A percentile compares a stretch with the other conserved stretches of the same genome.
phyloP scores from a whole-genome alignment of 1,140 invertebrate genomes.

The Latrodectus geometricus region DNA sequence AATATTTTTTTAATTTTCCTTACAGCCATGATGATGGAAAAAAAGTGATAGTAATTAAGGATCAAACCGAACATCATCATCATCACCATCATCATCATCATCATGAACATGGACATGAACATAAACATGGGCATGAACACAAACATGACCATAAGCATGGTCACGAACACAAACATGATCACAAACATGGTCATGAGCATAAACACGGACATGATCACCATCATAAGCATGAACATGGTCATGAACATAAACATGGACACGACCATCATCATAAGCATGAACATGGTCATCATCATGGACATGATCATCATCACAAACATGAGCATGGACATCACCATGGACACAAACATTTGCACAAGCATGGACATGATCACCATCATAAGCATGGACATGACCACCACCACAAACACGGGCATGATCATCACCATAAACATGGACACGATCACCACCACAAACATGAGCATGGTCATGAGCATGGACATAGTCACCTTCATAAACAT shows the following conservation, averaged over 20 bases:
- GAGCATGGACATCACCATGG: slow-evolving; percentile 4
- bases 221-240: slow-evolving; percentile 3
- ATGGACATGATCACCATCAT: slow-evolving; percentile 24
- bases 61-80: slow-evolving; percentile 42
- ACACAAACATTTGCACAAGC: slow-evolving; percentile 19
- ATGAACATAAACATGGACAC: slow-evolving; percentile 18
- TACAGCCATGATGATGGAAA: slow-evolving; percentile 23
- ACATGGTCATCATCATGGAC: slow-evolving; percentile 7
- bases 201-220: slow-evolving; percentile 3
- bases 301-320: slow-evolving; percentile 16
- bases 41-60: slow-evolving; percentile 42
- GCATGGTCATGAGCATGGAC: slow-evolving; percentile 13
- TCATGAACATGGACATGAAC: slow-evolving; percentile 27
- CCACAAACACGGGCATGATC: not conserved
- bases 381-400: slow-evolving; percentile 9
- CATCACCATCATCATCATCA: slow-evolving; percentile 49
- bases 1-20: not conserved
- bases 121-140: slow-evolving; percentile 30
- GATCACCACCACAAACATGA: slow-evolving; percentile 1
- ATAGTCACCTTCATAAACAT: slow-evolving; percentile 3
- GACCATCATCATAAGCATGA: slow-evolving; percentile 13
- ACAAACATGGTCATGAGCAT: slow-evolving; percentile 20
- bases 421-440: not conserved
- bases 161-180: slow-evolving; percentile 7
- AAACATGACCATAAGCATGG: slow-evolving; percentile 8